Evolutionary conservation across 1,140 invertebrate genomes (phyloP).

Genomic region (Drosophila sucinea): DNA sequence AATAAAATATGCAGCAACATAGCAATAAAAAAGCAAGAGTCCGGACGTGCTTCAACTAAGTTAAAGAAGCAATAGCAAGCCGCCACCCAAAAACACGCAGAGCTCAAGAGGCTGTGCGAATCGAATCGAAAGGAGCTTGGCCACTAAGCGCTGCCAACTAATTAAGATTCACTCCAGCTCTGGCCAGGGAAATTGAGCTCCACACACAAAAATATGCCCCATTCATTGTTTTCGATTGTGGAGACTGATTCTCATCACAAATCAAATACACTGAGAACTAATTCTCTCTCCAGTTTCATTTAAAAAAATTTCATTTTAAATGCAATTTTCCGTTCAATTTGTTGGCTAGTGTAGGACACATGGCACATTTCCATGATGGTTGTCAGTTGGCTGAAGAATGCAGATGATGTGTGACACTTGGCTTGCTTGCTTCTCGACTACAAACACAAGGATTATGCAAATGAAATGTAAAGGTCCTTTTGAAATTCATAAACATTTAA

Average conservation of each 20-base stretch:
- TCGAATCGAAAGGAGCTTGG: neutral
- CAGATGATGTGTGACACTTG: constrained; percentile 63
- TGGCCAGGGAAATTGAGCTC: neutral
- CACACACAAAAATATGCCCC: neutral
- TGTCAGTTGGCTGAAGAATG: constrained; percentile 40
- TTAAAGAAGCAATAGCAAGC: neutral
- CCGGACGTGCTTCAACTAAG: constrained; percentile 37
- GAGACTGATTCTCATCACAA: no score
- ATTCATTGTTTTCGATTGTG: no score
- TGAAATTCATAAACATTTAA: constrained; percentile 73
- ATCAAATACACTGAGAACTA: no score
- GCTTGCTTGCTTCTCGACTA: constrained; percentile 35
- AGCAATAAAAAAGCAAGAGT: constrained; percentile 49
- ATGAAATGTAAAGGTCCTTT: constrained; percentile 56
- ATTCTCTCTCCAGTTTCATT: no score
- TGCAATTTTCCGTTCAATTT: neutral
- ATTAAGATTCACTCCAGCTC: constrained; percentile 5
- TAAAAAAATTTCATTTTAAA: neutral
- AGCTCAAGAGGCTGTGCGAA: neutral
- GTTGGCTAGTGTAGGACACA: constrained; percentile 2
- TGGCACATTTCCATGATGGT: constrained; percentile 44
- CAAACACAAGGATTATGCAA: constrained; percentile 69
- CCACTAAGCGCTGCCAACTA: constrained; percentile 3
- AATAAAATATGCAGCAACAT: constrained; percentile 69
- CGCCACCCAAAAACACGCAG: neutral